Evolutionary conservation across 2,888 invertebrate species (phyloP), one percentile per base, ranked within the genome.

Genomic region (Caradrina kadenii): DNA sequence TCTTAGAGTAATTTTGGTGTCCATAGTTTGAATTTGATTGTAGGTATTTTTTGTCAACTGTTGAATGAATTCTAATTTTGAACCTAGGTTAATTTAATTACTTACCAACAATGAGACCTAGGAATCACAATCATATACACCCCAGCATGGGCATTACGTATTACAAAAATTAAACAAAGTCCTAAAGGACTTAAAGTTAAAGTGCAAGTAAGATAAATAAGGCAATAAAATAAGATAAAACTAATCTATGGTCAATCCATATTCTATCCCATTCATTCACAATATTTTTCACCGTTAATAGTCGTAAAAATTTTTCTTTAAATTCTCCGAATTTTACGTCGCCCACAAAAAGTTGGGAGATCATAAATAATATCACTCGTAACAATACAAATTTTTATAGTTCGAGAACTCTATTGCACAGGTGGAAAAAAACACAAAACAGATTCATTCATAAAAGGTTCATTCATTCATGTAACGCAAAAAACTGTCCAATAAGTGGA

Each of bases 311-410:
- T 17, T 48, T 69, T 73, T 76, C 67, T 72, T 45, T 2, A 55
- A 70, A 80, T 85, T 83, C 85, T 72, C 22, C 39, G 75, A 85
- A 83, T 63, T 65, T 56, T 39, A 76, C 72, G 72, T 69, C 84
- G 83, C 80, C 82, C 81, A 89, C 71, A 80, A 87, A 88, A 90
- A 87, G 75, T 69, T 73, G 76, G 56, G 71, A 84, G 86, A 86
- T 82, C 92, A 93, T 94, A 95, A 95, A 95, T 94, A 93, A 94
- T 93, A 92, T 89, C 75, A 85, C 82, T 82, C 84, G 85, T 87
- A 87, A 94, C 93, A 93, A 94, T 93, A 95, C 93, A 95, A 94
- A 93, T 94, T 95, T 95, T 94, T 93, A 94, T 93, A 87, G 90
- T 86, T 87, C 76, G 86, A 86, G 87, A 88, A 86, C 87, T 89